Percentiles rank a stretch among this genome's conserved stretches.
phyloP scores from a whole-genome alignment of 1,140 invertebrate species.

The Diabrotica undecimpunctata region DNA sequence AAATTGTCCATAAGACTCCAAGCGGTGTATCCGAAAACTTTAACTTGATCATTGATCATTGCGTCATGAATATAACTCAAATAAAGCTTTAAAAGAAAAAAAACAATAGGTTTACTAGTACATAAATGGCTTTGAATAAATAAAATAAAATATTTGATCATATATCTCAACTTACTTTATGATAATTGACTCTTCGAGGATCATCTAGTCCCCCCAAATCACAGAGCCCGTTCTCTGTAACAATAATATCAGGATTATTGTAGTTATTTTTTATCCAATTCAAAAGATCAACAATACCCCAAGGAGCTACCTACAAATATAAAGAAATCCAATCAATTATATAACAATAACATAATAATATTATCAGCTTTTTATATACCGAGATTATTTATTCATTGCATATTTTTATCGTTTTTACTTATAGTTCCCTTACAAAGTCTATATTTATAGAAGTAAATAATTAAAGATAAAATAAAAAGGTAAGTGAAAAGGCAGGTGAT shows the following conservation, averaged over 20 bases:
- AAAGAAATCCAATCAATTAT: neutral
- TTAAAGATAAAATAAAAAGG: too few relatives aligned
- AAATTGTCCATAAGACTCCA: conserved; percentile 67
- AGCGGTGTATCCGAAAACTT: conserved; percentile 54
- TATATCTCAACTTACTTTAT: conserved; percentile 1
- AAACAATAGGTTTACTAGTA: neutral
- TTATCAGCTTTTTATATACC: too few relatives aligned
- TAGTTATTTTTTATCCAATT: conserved; percentile 10
- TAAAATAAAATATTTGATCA: neutral
- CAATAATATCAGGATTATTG: conserved; percentile 9
- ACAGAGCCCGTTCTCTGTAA: conserved; percentile 13
- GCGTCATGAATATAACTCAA: conserved; percentile 22
- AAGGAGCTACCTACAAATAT: conserved; percentile 6
- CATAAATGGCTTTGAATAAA: too few relatives aligned
- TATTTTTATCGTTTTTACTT: too few relatives aligned
- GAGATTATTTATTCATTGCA: too few relatives aligned
- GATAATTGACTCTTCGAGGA: conserved; percentile 4
- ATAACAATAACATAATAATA: neutral
- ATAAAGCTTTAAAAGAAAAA: conserved; percentile 1
- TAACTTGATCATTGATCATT: conserved; percentile 39
- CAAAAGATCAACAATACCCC: conserved; percentile 9
- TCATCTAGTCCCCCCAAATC: conserved; percentile 10
- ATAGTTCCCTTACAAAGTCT: too few relatives aligned
- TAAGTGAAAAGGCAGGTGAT: too few relatives aligned
- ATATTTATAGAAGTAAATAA: too few relatives aligned